Evolutionary conservation across 2,113 vertebrate species (phyloP), one percentile per base, ranked within the genome.

Genomic region (Oceanodroma tethys): DNA sequence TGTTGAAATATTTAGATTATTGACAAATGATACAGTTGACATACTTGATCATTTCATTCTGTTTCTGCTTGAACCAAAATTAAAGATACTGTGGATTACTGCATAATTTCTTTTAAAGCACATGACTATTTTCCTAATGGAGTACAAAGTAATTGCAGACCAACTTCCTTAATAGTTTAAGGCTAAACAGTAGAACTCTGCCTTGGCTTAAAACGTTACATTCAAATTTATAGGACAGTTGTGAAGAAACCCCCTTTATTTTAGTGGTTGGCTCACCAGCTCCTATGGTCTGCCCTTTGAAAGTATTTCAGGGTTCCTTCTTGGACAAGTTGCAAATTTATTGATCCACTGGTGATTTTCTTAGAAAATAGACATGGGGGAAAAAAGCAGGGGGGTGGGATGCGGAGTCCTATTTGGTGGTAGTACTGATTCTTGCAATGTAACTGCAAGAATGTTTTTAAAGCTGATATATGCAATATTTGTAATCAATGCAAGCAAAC

Each of bases 381-480:
- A 16, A 38, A 45, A 75, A 53, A 4, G 3, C 5, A 1, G 16
- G 13, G n/a, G 56, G 8, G 9, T 17, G 23, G 25, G 4, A 1
- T 19, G 15, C 4, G 25, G 32, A 25, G 12, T 75, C 10, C 8
- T 50, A 81, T 88, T 45, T 85, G 40, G 34, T 66, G 14, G 52
- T 34, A 38, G 13, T 38, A 43, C 29, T 71, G 8, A 3, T 67
- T 72, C 36, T 62, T 81, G 18, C 30, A 62, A 3, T 40, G 40
- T 52, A 47, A 56, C 56, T 85, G 10, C 21, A 42, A 32, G 22
- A 52, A 27, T 45, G 11, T 59, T 88, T 89, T 90, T 74, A 78
- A 91, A 78, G 20, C 47, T 79, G 59, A 23, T 4, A 8, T n/a
- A 30, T 7, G 14, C 16, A n/a, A 14, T 75, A 30, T 72, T 82